Base-by-base conservation (phyloP, 2,797 vertebrate genomes). In the Chromis chromis region DNA sequence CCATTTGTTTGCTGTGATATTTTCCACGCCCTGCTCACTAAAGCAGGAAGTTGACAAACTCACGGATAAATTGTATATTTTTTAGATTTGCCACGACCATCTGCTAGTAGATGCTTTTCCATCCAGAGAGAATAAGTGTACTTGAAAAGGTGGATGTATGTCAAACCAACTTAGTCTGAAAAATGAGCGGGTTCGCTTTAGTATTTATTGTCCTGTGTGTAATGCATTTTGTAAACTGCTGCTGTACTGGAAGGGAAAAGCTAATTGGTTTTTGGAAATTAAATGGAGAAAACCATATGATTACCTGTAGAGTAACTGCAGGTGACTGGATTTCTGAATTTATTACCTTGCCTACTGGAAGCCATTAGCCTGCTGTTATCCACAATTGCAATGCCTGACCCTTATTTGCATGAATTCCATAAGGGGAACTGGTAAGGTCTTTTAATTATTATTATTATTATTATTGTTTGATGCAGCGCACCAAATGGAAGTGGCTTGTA, bases 211-310 rank as follows among this genome's bases (percentile, higher is more conserved):
- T 65, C 33, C 19, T 64, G 44, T 61, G 48, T 14, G 0, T 82
- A 73, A 83, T 81, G 16, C 49, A 54, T 70, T 66, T 71, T 77
- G 22, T 78, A 79, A 85, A 82, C 79, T 48, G 63, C 58, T 71
- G 22, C 59, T 73, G 53, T 58, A 71, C 63, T 85, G 66, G 57
- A 12, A 66, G 59, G 63, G 49, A 50, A 70, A 74, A 68, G 52
- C 65, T 74, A 71, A 85, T 76, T 86, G 66, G 61, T n/a, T 77
- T 82, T 77, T 80, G 22, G n/a, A 79, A 82, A 85, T 76, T 60
- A 74, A 66, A 68, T 75, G 61, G 44, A 68, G 54, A 40, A 66
- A 80, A 63, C 27, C 22, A 42, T 59, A 44, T 70, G 64, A 75
- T 78, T 67, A 81, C 64, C 69, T 79, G 65, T 49, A 44, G 72